These are phyloP conservation scores for Rafetus swinhoei DNA, from an alignment of 2,113 vertebrate species.

Conservation along the genomic window DNA sequence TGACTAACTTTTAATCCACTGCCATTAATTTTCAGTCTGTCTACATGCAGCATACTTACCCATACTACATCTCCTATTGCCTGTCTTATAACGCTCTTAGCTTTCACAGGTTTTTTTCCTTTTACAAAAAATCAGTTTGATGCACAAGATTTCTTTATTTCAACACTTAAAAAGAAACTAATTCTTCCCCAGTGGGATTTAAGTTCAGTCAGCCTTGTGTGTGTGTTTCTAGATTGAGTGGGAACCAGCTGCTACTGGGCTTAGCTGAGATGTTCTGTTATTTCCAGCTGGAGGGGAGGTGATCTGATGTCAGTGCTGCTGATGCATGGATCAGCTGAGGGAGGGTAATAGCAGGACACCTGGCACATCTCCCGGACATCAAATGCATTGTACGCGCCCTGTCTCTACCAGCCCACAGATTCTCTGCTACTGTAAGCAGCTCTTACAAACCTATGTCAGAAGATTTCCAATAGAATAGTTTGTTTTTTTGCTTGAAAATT, in stretches of 20 bases:
- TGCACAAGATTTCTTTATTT: background rate
- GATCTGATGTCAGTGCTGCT: background rate
- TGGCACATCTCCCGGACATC: accelerated
- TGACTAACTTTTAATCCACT: background rate
- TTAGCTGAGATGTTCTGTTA: background rate
- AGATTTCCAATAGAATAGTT: background rate
- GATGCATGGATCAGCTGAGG: accelerated
- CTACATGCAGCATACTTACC: no score
- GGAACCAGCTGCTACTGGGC: accelerated
- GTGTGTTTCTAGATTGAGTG: accelerated
- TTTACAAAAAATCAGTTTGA: background rate
- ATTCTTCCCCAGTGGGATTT: accelerated
- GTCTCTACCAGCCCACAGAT: background rate
- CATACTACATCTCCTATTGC: background rate
- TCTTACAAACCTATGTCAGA: background rate
- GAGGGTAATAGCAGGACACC: accelerated
- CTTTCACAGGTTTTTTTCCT: background rate
- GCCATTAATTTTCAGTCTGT: background rate
- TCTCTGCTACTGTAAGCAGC: accelerated
- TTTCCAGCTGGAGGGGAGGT: background rate
- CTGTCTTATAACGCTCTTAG: background rate
- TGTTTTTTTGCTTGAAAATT: background rate
- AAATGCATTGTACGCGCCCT: accelerated
- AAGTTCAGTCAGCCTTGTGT: accelerated
- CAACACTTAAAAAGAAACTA: background rate